Evolutionary conservation across 1,140 invertebrate genomes (phyloP), one percentile per base, ranked within the genome.

Genomic region (Drosophila kanapiae): DNA sequence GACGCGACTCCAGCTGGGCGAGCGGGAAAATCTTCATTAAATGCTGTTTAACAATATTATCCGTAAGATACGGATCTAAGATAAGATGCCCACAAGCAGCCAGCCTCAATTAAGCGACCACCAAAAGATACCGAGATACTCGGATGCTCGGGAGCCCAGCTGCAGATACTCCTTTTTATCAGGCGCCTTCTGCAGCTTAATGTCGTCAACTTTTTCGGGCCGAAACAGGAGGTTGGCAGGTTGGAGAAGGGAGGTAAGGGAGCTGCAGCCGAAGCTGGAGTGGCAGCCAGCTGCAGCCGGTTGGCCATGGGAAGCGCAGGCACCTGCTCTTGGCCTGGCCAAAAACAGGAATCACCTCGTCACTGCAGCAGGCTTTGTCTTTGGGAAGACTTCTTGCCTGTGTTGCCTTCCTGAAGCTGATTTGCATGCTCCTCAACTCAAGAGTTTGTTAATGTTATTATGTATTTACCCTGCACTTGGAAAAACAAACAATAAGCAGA

Each of bases 1-100:
- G 47, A 53, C 58, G 60, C 45, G 38, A 48, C 59, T 82, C 81
- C 82, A 81, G 78, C 82, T 84, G 82, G 54, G 79, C 42, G 42
- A 78, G 63, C 80, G 71, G 70, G 74, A 82, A 90, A 90, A 85
- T 91, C 85, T 90, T 90, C 75, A 90, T 90, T 90, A 90, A 88
- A 71, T 79, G 78, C 81, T 79, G 85, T 90, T 90, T 68, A 90
- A 85, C 85, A 85, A 90, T 90, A 91, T 90, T 90, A 82, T 91
- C 80, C 75, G 63, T 51, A 48, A 74, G 85, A 90, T 90, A 90
- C 82, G 72, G 71, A 90, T 91, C 85, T 91, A 82, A 80, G 86
- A 90, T 90, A 90, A 90, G 85, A 90, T 90, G 79, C 63, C 57
- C 48, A n/a, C 63, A 64, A 48, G 65, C 71, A 48, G 56, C 57